These are phyloP conservation scores for Micromesistius poutassou DNA, from an alignment of 2,797 vertebrate species.

Conservation along the genomic window DNA sequence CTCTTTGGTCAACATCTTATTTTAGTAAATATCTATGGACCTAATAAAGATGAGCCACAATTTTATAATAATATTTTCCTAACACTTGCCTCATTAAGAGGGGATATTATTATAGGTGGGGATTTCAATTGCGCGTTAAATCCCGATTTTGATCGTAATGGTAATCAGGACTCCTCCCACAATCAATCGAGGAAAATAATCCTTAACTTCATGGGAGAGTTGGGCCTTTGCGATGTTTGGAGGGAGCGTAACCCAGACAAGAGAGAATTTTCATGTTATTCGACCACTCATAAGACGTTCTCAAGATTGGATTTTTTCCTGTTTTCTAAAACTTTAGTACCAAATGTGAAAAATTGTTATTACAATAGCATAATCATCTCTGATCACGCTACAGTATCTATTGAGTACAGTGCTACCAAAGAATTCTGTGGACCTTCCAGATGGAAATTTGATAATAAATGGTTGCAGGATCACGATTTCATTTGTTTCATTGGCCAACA, in stretches of 20 bases:
- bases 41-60: constrained; percentile 1
- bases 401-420: no score
- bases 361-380: no score
- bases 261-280: background rate
- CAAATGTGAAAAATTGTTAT: background rate
- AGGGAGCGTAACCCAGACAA: no score
- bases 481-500: constrained; percentile 7
- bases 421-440: no score
- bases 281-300: background rate
- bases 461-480: background rate
- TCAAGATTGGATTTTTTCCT: background rate
- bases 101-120: background rate
- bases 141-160: background rate
- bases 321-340: background rate
- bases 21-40: background rate
- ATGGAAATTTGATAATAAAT: no score
- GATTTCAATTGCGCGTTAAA: no score
- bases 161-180: background rate
- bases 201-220: background rate
- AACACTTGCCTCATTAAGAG: constrained; percentile 5
- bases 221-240: no score
- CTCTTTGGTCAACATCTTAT: background rate
- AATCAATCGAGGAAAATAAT: background rate
- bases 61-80: constrained; percentile 1
- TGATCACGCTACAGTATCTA: no score